phyloP scores from a whole-genome alignment of 2,113 vertebrate genomes.

The Oreochromis aureus region DNA sequence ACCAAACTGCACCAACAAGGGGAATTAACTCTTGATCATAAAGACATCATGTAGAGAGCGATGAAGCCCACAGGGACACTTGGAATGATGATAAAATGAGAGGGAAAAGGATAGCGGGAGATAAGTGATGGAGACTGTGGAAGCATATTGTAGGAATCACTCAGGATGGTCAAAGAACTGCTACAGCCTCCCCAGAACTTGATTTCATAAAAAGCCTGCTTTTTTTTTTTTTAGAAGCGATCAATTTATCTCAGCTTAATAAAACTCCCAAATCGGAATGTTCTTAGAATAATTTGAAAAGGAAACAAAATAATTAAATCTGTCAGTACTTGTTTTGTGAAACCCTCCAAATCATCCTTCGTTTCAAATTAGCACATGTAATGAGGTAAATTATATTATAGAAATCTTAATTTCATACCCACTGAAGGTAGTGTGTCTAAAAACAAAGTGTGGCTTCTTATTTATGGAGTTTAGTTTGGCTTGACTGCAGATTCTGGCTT shows the following conservation, averaged over 20 bases:
- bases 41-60: not conserved
- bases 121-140: not conserved
- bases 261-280: not conserved
- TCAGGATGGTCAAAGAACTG: not conserved
- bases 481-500: not conserved
- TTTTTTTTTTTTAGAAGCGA: not conserved
- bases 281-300: not conserved
- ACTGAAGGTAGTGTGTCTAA: not conserved
- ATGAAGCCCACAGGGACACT: not conserved
- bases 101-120: not conserved
- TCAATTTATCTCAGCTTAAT: not conserved
- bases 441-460: not conserved
- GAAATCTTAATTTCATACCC: not conserved
- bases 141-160: not conserved
- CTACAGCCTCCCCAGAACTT: not conserved
- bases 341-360: not conserved
- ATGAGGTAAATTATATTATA: not conserved
- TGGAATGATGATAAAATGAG: not conserved
- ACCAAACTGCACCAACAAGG: not conserved
- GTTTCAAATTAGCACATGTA: not conserved
- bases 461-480: conserved; percentile 20
- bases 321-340: not conserved
- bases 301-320: not conserved
- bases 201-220: not conserved
- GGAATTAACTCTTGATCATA: conserved; percentile 9